These are phyloP conservation scores for Coreoperca whiteheadi DNA, from an alignment of 2,113 vertebrate species.

Conservation along the genomic window DNA sequence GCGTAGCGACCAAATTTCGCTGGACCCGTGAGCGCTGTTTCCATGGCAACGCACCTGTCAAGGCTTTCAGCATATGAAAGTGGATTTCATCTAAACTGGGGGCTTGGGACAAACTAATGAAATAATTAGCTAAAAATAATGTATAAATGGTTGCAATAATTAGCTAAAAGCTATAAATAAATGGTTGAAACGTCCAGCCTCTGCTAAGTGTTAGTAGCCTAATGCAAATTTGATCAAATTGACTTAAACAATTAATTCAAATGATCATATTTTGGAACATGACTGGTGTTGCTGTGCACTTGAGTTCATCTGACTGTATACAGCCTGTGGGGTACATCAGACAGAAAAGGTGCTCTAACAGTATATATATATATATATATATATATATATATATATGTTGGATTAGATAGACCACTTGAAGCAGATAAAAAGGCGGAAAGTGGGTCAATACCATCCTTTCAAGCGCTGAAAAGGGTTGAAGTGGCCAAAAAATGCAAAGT, in stretches of 20 bases:
- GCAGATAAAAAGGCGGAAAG: conserved; percentile 34
- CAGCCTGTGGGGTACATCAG: neutral
- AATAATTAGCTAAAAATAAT: neutral
- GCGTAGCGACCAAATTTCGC: no score
- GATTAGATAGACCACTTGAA: conserved; percentile 19
- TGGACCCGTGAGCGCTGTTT: no score
- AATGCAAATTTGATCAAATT: no score
- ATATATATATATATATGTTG: neutral
- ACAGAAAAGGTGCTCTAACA: neutral
- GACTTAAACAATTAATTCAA: no score
- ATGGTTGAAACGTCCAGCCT: neutral
- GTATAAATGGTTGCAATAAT: neutral
- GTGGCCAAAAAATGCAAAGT: conserved; percentile 33
- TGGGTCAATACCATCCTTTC: conserved; percentile 54
- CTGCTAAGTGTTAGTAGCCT: no score
- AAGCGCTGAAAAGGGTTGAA: conserved; percentile 38
- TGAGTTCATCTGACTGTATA: neutral
- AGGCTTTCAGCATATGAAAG: no score
- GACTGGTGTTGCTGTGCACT: neutral
- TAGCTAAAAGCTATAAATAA: neutral
- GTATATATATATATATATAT: no score
- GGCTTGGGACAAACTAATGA: neutral
- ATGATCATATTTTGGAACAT: neutral
- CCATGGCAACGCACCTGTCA: no score
- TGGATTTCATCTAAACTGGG: no score